phyloP scores from a whole-genome alignment of 2,797 vertebrate genomes.

The Falco naumanni region DNA sequence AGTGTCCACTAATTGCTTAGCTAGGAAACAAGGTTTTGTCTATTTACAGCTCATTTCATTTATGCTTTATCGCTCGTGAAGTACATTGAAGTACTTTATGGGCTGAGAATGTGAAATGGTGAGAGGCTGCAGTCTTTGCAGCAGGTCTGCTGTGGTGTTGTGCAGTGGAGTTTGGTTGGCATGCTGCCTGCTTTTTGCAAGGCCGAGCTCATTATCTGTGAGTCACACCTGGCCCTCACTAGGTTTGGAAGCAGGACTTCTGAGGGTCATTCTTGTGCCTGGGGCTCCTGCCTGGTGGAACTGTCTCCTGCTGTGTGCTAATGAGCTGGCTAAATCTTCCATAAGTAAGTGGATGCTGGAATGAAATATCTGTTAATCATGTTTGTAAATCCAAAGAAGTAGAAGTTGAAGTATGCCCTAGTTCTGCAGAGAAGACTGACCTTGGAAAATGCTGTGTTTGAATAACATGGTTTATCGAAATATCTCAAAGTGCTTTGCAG shows the following conservation, averaged over 20 bases:
- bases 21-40: not conserved
- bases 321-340: not conserved
- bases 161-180: not conserved
- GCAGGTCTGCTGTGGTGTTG: not conserved
- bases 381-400: not conserved
- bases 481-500: conserved; percentile 1
- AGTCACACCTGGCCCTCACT: not conserved
- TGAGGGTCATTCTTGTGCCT: not conserved
- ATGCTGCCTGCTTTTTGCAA: not conserved
- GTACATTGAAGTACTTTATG: not conserved
- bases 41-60: not conserved
- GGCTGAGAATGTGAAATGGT: not conserved
- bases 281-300: not conserved
- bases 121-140: not conserved
- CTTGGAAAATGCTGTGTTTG: conserved; percentile 26
- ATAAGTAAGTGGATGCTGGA: not conserved
- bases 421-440: not conserved
- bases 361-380: not conserved
- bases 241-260: not conserved
- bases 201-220: not conserved
- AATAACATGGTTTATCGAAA: not conserved
- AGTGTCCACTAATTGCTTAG: not conserved
- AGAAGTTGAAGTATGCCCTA: not conserved
- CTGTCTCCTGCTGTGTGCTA: not conserved
- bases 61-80: not conserved